These are phyloP conservation scores for Thomomys bottae DNA, from an alignment of 2,113 vertebrate species.

Conservation along the genomic window DNA sequence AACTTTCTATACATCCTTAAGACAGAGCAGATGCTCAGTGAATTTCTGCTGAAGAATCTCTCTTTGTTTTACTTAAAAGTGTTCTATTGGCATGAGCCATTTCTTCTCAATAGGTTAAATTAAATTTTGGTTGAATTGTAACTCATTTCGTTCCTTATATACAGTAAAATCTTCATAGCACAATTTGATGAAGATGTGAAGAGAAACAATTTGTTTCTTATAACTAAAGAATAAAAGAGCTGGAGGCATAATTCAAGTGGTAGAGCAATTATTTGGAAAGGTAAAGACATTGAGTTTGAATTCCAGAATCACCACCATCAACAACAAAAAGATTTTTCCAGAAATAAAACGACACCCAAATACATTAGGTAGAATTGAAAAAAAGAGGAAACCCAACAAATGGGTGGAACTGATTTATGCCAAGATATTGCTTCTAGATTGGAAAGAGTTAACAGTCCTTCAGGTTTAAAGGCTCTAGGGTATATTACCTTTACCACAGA, in stretches of 20 bases:
- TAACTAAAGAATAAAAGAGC: background rate
- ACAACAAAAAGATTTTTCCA: background rate
- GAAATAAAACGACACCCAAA: constrained; percentile 19
- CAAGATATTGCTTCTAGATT: background rate
- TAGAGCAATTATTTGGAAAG: too few relatives aligned
- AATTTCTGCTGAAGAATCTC: background rate
- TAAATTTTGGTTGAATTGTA: background rate
- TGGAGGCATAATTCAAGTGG: too few relatives aligned
- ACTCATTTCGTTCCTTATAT: background rate
- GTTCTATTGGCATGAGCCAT: background rate
- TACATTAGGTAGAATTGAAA: constrained; percentile 28
- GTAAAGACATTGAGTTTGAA: too few relatives aligned
- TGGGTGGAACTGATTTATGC: background rate
- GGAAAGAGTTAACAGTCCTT: background rate
- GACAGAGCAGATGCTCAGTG: background rate
- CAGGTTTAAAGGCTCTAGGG: background rate
- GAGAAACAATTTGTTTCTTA: background rate
- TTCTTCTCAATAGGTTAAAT: background rate
- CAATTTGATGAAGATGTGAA: background rate
- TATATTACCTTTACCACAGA: background rate
- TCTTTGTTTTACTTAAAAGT: background rate
- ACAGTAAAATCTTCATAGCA: background rate
- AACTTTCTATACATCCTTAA: background rate
- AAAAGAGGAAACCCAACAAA: constrained; percentile 39
- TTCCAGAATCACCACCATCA: too few relatives aligned